Evolutionary conservation across 2,888 invertebrate genomes (phyloP).

Genomic region (Sabatieria punctata): DNA sequence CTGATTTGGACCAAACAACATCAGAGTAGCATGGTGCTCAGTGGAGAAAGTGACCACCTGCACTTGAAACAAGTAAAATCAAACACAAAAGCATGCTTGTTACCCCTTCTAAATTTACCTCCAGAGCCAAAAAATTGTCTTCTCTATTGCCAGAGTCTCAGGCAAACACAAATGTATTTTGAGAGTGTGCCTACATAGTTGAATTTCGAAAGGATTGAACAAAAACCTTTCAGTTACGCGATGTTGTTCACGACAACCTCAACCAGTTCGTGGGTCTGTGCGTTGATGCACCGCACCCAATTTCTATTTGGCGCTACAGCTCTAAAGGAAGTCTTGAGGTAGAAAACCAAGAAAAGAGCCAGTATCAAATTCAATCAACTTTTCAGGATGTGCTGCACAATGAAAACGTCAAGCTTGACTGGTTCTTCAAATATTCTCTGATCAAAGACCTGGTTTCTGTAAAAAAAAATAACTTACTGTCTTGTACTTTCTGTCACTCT

Average conservation of each 20-base stretch:
- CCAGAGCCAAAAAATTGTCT: no score
- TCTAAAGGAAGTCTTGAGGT: constrained; percentile 4
- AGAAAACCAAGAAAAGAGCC: no score
- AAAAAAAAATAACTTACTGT: neutral
- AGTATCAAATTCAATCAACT: no score
- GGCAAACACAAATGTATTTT: no score
- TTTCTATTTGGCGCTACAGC: neutral
- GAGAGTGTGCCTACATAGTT: no score
- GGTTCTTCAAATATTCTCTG: constrained; percentile 1
- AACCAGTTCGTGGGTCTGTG: constrained; percentile 2
- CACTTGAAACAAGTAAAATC: no score
- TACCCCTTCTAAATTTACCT: no score
- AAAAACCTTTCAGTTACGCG: constrained; percentile 5
- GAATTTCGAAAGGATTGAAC: no score
- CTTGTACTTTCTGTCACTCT: neutral
- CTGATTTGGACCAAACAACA: constrained; percentile 4
- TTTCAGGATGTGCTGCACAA: neutral
- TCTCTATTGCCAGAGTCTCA: no score
- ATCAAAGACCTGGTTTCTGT: neutral
- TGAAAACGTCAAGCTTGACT: neutral
- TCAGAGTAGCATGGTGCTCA: constrained; percentile 3
- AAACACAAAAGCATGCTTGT: no score
- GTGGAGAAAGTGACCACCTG: constrained; percentile 1
- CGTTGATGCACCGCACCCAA: neutral
- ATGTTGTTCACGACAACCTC: neutral